Base-by-base conservation (phyloP, 2,113 vertebrate genomes). In the Microtus richardsoni region DNA sequence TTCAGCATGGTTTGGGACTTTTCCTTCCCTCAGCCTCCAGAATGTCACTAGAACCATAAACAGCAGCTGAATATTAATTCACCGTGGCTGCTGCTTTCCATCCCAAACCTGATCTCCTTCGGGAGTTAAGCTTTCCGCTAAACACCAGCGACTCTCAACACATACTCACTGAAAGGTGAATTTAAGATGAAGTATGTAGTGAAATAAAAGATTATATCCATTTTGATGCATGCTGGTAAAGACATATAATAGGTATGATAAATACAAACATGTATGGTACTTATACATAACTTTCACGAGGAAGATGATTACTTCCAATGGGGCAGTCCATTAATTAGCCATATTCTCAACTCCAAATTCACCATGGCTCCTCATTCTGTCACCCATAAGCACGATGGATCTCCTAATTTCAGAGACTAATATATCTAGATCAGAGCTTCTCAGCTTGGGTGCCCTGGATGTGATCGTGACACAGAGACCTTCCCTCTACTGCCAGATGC, bases 91-190 rank as follows among this genome's bases (percentile, higher is more conserved):
- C 52, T 75, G n/a, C n/a, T 89, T 74, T 86, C 66, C 82, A 71
- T 58, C 70, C 93, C 75, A 60, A 10, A 47, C n/a, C 39, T 78
- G 8, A 80, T 60, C 58, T 88, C 52, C 54, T 87, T 83, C 44
- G 0, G 54, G 24, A 64, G 30, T 82, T 95, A 77, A 84, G 95
- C 44, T 26, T 78, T 77, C 33, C 30, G 71, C 83, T 60, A 52
- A n/a, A 75, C 41, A 88, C 70, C 71, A 95, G 73, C 17, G 26
- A 88, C 91, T 88, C 91, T 93, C 71, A 85, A 54, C 96, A 90
- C n/a, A 80, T 90, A 74, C 60, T 83, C 68, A 36, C 62, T 93
- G 91, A 83, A 88, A 71, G 28, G 22, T 80, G 3, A 33, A 93
- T 95, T 93, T 39, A 88, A 88, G 84, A 91, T 78, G 3, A 21